Percentiles rank a stretch among this genome's conserved stretches.
phyloP scores from a whole-genome alignment of 2,888 invertebrate genomes.

The Drosophila mimetica region DNA sequence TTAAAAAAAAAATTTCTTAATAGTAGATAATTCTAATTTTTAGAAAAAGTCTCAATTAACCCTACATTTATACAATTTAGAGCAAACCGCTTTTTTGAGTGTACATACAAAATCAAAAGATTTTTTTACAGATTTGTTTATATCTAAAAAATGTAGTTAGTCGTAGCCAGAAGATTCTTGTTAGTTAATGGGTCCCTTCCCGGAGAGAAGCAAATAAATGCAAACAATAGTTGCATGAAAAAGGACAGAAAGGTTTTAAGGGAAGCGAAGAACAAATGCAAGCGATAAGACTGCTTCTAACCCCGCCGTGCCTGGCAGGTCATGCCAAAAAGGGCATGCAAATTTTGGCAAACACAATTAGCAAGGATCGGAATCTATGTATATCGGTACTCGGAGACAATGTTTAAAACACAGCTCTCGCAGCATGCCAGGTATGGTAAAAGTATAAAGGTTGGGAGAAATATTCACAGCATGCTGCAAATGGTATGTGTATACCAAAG shows the following conservation, averaged over 20 bases:
- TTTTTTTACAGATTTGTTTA: no score
- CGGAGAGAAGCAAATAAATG: slow-evolving; percentile 1
- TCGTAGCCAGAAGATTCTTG: no score
- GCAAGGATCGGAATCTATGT: slow-evolving; percentile 37
- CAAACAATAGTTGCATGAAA: slow-evolving; percentile 15
- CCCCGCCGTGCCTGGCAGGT: slow-evolving; percentile 36
- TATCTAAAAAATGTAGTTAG: not conserved
- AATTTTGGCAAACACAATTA: slow-evolving; percentile 70
- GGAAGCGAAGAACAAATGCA: slow-evolving; percentile 1
- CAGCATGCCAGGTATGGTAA: slow-evolving; percentile 51
- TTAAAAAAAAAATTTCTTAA: no score
- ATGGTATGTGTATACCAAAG: slow-evolving; percentile 17
- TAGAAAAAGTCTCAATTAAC: no score
- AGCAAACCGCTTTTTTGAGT: no score
- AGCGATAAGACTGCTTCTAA: slow-evolving; percentile 16
- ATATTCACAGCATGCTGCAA: slow-evolving; percentile 54
- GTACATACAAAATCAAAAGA: no score
- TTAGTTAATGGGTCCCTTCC: not conserved
- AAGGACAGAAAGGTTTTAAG: slow-evolving; percentile 7
- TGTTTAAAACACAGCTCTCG: slow-evolving; percentile 27
- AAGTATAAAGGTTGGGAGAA: slow-evolving; percentile 58
- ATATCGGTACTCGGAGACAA: slow-evolving; percentile 17
- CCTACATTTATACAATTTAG: no score
- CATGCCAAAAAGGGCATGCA: slow-evolving; percentile 62
- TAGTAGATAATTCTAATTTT: no score